Base-by-base conservation (phyloP, 2,888 invertebrate species). In the Malthinus seriepunctatus region DNA sequence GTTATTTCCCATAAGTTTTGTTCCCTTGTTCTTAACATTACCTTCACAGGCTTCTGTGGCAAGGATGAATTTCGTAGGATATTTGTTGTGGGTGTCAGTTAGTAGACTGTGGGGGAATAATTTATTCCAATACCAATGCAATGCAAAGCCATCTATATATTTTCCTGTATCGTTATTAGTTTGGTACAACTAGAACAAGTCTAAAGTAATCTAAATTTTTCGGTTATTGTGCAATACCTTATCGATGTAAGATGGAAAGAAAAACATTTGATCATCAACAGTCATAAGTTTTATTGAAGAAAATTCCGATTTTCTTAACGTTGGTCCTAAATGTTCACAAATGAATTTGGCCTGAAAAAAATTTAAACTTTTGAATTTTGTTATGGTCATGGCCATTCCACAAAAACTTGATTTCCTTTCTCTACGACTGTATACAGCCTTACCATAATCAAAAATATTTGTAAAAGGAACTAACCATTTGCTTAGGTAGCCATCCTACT, bases 101-200 rank as follows among this genome's bases (percentile, higher is more conserved):
- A 94, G 79, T 31, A 87, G 77, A 5, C 67, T 66, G 0, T 86
- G 74, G 0, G 88, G 82, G 32, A 85, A 72, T 31, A 86, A 73
- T 14, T 75, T 72, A 77, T 93, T 90, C 55, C 81, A 81, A 74
- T 95, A 95, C 88, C 93, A 95, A 76, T 96, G 95, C 3, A 93
- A 79, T 0, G 87, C 90, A 37, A 92, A 81, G 0, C 93, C 95
- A 68, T 88, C 85, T 0, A 93, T 78, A 70, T 86, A 89, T 1
- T 85, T 77, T 1, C 83, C 72, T 0, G 86, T 83, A 60, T 79
- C 78, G 0, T 73, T 54, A 57, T 75, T 72, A 0, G 53, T 3
- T 35, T 80, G 72, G 32, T 80, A 59, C 68, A 73, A 31, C 66
- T 70, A 69, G 15, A 37, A 37, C 7, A n/a, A 37, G 7, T 7